Percentiles rank a stretch among this genome's conserved stretches.
These are phyloP conservation scores for Cydia fagiglandana DNA, from an alignment of 1,140 invertebrate species.

Conservation along the genomic window DNA sequence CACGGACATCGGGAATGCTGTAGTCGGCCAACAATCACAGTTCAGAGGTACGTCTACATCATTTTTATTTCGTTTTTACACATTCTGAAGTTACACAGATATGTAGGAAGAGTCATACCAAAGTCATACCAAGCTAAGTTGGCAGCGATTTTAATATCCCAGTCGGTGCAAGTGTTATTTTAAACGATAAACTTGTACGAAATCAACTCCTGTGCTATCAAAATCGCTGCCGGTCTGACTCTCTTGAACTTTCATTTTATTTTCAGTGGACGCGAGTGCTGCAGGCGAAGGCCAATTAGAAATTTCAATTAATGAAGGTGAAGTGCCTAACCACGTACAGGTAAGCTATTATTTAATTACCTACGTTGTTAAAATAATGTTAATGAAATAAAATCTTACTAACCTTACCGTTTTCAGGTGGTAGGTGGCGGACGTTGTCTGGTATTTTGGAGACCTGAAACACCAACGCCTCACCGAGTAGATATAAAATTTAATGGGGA, in stretches of 20 bases:
- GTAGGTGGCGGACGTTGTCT: constrained; percentile 96
- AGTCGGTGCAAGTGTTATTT: no score
- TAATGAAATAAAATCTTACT: neutral
- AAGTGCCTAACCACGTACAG: constrained; percentile 97
- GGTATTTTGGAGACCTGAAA: constrained; percentile 97
- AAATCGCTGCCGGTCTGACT: no score
- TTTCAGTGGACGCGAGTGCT: constrained; percentile 95
- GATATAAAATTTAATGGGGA: constrained; percentile 99
- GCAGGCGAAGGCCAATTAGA: constrained; percentile 98
- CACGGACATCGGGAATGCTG: constrained; percentile 93
- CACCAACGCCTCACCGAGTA: constrained; percentile 94
- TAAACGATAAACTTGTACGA: no score
- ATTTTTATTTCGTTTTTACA: neutral
- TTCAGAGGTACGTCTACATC: constrained; percentile 88
- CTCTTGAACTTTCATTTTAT: neutral
- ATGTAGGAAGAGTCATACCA: neutral
- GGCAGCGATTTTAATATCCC: no score
- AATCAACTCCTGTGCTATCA: no score
- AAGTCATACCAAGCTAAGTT: no score
- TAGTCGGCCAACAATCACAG: constrained; percentile 95
- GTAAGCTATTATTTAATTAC: constrained; percentile 46
- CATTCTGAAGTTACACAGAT: neutral
- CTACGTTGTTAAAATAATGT: neutral
- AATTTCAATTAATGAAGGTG: constrained; percentile 98
- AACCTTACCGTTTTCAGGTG: constrained; percentile 54